Percentiles rank a stretch among this genome's conserved stretches.
Evolutionary conservation across 2,888 invertebrate genomes (phyloP).

Genomic region (Plebejus argus): DNA sequence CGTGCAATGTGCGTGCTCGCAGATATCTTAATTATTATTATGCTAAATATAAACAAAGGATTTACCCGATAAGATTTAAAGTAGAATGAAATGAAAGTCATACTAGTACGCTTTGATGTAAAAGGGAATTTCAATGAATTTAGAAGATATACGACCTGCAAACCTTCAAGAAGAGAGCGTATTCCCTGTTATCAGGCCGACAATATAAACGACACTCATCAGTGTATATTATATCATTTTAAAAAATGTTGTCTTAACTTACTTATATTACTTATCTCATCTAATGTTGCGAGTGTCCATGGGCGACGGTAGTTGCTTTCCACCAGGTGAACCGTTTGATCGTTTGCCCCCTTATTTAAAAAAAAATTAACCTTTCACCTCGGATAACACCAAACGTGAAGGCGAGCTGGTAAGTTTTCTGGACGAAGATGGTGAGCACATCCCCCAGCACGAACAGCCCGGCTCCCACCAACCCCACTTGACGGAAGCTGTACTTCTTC

Average conservation of each 20-base stretch:
- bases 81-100: not conserved
- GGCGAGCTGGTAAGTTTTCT: slow-evolving; percentile 82
- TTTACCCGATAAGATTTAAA: not conserved
- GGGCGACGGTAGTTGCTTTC: too few species aligned
- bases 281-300: too few species aligned
- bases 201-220: too few species aligned
- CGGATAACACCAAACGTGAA: slow-evolving; percentile 84
- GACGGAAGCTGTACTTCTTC: slow-evolving; percentile 83
- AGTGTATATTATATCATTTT: too few species aligned
- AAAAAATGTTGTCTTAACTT: too few species aligned
- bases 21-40: not conserved
- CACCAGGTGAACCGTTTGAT: too few species aligned
- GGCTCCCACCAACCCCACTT: slow-evolving; percentile 85
- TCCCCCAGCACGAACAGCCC: slow-evolving; percentile 83
- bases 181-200: too few species aligned
- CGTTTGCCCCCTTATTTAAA: too few species aligned
- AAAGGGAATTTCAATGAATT: not conserved
- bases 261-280: too few species aligned
- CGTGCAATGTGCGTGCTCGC: not conserved
- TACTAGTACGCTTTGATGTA: not conserved
- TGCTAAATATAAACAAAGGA: not conserved
- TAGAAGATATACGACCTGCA: too few species aligned
- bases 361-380: slow-evolving; percentile 71
- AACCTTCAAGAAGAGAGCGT: too few species aligned
- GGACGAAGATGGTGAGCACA: slow-evolving; percentile 82